phyloP scores from a whole-genome alignment of 2,113 vertebrate species.

The Cyanocitta stelleri region DNA sequence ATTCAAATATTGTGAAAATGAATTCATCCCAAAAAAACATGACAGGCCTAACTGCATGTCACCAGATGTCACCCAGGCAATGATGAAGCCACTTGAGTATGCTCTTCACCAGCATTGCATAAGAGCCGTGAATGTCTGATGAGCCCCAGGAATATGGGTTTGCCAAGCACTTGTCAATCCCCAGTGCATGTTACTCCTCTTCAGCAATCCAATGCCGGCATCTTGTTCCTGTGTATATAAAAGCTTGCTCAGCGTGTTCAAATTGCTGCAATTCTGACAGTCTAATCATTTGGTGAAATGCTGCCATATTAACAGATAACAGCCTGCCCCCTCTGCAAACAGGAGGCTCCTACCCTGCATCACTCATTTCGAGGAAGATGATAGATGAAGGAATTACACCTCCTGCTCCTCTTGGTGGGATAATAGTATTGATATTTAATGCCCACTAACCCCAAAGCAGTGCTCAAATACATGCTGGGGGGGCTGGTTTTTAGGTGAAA shows the following conservation, averaged over 20 bases:
- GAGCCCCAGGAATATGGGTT: background rate
- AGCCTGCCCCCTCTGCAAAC: constrained; percentile 9
- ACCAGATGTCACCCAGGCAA: constrained; percentile 64
- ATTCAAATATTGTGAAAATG: constrained; percentile 57
- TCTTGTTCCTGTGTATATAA: constrained; percentile 18
- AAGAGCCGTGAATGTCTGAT: background rate
- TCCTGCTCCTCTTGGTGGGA: background rate
- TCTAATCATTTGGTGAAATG: constrained; percentile 14
- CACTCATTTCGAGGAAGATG: background rate
- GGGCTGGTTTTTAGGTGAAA: background rate
- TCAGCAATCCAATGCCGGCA: background rate
- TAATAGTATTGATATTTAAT: background rate
- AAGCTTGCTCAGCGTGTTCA: constrained; percentile 1
- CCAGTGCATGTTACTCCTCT: background rate
- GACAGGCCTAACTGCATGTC: constrained; percentile 28
- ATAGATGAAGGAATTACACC: background rate
- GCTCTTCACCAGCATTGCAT: background rate
- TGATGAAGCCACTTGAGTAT: constrained; percentile 41
- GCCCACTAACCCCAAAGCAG: background rate
- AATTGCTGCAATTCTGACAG: constrained; percentile 31
- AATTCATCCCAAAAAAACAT: constrained; percentile 44
- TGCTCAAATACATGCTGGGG: background rate
- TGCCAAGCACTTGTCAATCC: constrained; percentile 11
- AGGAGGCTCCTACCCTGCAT: background rate
- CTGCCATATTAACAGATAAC: constrained; percentile 19